Conservation (phyloP, 37 sponge, comb jelly and placozoan genomes). For the Eunapius fragilis region DNA sequence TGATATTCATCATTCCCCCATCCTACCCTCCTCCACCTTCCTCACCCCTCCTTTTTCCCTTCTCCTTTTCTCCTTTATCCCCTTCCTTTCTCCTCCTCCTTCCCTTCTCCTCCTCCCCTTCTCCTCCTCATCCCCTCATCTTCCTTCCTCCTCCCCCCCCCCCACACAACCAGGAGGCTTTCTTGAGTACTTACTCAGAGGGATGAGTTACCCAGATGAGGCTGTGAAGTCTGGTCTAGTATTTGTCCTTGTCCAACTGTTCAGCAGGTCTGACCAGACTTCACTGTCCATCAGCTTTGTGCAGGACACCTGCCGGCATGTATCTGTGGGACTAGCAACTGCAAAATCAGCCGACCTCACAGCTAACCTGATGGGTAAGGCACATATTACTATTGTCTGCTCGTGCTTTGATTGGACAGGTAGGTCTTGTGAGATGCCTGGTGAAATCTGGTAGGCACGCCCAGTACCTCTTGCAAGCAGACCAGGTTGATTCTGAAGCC, state of each 20-base stretch:
- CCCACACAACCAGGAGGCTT: constrained; percentile 23
- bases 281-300: constrained; percentile 33
- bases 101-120: too few species aligned
- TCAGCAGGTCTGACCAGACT: constrained; percentile 30
- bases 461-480: constrained; percentile 60
- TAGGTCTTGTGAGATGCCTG: constrained; percentile 43
- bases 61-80: too few species aligned
- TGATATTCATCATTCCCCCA: constrained; percentile 5
- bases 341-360: constrained; percentile 52
- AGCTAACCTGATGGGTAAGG: constrained; percentile 52
- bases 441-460: constrained; percentile 29
- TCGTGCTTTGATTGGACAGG: background rate
- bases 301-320: constrained; percentile 28
- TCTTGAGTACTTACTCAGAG: constrained; percentile 50
- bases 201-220: constrained; percentile 61
- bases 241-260: constrained; percentile 41
- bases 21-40: too few species aligned
- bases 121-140: background rate
- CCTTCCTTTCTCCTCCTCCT: too few species aligned
- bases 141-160: background rate
- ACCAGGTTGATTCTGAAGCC: constrained; percentile 45
- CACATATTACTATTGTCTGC: background rate
- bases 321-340: constrained; percentile 37
- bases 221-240: constrained; percentile 47
- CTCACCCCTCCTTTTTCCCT: too few species aligned